Evolutionary conservation across 2,113 vertebrate genomes (phyloP), one percentile per base, ranked within the genome.

Genomic region (Neogobius melanostomus): DNA sequence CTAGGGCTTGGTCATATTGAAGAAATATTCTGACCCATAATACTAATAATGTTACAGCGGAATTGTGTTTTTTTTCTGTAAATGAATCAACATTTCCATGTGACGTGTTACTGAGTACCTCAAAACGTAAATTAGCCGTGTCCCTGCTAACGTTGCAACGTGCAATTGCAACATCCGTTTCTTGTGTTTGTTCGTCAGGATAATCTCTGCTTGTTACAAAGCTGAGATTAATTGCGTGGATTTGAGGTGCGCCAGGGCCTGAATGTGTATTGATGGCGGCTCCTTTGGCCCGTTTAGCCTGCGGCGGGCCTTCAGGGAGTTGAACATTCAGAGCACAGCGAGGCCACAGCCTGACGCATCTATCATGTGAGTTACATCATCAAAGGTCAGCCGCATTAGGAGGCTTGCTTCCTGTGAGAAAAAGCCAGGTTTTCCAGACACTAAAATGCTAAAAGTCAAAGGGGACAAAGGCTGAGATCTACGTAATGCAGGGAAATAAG

Each of bases 301-400:
- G 74, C 43, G 8, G 56, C 1, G 53, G 69, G 79, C 69, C 82
- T 72, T 84, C 11, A 2, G 87, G 89, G 84, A 87, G 75, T 69
- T 47, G 68, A 84, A 47, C 77, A 72, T 74, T 76, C 56, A 82
- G 82, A 79, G 82, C 74, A 74, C 74, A 83, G 73, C 77, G 75
- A 81, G 85, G 83, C 85, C 81, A 72, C 67, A 76, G 75, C 73
- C 75, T 71, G 69, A 68, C 21, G 14, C 78, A 86, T 89, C 74
- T 75, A 79, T 88, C 82, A 87, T 15, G 48, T 66, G 67, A 60
- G 79, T 82, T 79, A 82, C 82, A 82, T 87, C 82, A 75, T 82
- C 82, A 85, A 79, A 82, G 82, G 74, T 80, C 76, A 15, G 57
- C 51, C 44, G 46, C 59, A 51, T 81, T 72, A 81, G 70, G 53